Evolutionary conservation across 2,888 invertebrate species (phyloP).

Genomic region (Autographa pulchrina): DNA sequence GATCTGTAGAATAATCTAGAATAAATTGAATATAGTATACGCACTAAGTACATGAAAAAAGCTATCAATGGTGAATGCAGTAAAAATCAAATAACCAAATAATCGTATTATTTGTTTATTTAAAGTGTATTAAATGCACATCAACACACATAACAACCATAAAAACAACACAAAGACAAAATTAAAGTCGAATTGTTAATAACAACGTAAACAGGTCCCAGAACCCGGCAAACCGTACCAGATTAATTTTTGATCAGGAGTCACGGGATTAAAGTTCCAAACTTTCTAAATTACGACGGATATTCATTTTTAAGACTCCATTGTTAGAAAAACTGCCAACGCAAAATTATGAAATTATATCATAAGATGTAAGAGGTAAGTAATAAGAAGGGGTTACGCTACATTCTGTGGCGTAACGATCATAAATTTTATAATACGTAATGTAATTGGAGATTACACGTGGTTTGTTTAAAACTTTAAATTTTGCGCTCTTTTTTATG

Average conservation of each 20-base stretch:
- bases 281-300: slow-evolving; percentile 68
- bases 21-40: too few relatives aligned
- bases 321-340: slow-evolving; percentile 26
- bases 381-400: background rate
- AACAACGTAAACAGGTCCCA: slow-evolving; percentile 16
- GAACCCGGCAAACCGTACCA: slow-evolving; percentile 30
- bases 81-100: too few relatives aligned
- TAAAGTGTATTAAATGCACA: background rate
- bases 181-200: background rate
- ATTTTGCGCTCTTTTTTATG: background rate
- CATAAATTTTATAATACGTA: background rate
- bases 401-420: background rate
- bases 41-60: too few relatives aligned
- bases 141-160: background rate
- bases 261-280: slow-evolving; percentile 61
- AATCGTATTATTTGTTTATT: too few relatives aligned
- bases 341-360: slow-evolving; percentile 6
- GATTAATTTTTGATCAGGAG: slow-evolving; percentile 71
- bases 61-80: too few relatives aligned
- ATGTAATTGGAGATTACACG: background rate
- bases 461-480: background rate
- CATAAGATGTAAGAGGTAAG: background rate
- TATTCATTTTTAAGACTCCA: slow-evolving; percentile 63
- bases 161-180: background rate
- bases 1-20: too few relatives aligned